Conservation (phyloP, 2,113 vertebrate species). For the Micromys minutus region DNA sequence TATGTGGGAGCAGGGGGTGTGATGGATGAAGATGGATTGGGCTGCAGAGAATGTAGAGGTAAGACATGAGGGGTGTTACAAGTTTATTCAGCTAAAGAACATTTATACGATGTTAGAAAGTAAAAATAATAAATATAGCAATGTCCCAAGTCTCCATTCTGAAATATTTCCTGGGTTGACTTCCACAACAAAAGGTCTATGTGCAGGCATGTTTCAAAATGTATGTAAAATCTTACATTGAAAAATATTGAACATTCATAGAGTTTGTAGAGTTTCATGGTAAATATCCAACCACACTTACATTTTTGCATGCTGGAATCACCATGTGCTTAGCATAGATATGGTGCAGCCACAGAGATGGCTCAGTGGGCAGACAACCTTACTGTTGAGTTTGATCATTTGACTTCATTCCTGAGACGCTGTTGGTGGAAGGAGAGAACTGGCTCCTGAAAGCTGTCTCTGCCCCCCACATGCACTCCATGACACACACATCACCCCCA, state of each 20-base stretch:
- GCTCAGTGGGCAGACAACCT: background rate
- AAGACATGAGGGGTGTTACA: background rate
- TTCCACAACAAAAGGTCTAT: background rate
- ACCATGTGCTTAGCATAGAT: background rate
- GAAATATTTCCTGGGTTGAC: background rate
- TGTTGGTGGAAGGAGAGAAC: background rate
- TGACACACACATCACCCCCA: background rate
- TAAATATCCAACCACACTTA: background rate
- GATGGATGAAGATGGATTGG: background rate
- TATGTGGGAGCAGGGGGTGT: background rate
- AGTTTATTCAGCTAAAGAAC: background rate
- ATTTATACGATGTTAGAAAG: background rate
- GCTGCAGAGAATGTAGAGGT: background rate
- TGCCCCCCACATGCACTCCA: background rate
- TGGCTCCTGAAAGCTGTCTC: background rate
- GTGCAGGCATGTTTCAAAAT: background rate
- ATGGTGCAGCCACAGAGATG: background rate
- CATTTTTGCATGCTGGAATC: background rate
- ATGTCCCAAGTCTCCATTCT: background rate
- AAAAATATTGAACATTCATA: background rate
- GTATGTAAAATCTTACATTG: background rate
- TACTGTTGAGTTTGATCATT: no score
- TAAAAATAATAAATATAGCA: background rate
- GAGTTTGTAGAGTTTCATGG: conserved; percentile 3
- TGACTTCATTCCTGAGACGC: background rate